Conservation (phyloP, 2,797 vertebrate species). For the Euphonia xanthogaster region DNA sequence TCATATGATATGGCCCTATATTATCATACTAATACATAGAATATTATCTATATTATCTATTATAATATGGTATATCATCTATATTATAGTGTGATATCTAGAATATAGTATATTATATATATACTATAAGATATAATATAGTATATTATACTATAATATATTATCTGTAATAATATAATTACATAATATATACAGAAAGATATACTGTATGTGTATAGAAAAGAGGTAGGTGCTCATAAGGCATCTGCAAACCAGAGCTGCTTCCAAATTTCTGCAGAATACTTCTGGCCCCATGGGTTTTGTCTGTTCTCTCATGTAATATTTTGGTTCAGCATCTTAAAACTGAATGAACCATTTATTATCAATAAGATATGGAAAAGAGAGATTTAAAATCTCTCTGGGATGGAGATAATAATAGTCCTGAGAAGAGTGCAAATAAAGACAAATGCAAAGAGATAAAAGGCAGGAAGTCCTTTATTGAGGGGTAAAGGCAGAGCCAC, state of each 20-base stretch:
- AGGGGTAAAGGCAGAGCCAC: conserved; percentile 43
- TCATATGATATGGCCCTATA: not conserved
- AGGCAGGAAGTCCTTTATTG: conserved; percentile 64
- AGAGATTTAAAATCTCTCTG: not conserved
- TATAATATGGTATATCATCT: too few species aligned
- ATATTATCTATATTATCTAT: too few species aligned
- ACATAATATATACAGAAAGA: too few species aligned
- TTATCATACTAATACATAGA: too few species aligned
- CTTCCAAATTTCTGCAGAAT: not conserved
- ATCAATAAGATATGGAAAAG: not conserved
- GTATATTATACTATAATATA: not conserved
- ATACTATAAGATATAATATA: too few species aligned
- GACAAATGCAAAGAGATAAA: not conserved
- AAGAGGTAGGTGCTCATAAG: not conserved
- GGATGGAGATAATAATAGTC: not conserved
- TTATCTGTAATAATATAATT: not conserved
- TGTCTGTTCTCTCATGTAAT: not conserved
- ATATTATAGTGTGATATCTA: too few species aligned
- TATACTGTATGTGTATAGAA: not conserved
- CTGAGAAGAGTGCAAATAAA: not conserved
- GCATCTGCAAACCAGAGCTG: not conserved
- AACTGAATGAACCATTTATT: not conserved
- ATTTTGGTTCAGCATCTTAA: not conserved
- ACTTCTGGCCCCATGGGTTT: not conserved
- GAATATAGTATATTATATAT: too few species aligned